Conservation (phyloP, 2,888 invertebrate genomes). For the Pterostichus niger region DNA sequence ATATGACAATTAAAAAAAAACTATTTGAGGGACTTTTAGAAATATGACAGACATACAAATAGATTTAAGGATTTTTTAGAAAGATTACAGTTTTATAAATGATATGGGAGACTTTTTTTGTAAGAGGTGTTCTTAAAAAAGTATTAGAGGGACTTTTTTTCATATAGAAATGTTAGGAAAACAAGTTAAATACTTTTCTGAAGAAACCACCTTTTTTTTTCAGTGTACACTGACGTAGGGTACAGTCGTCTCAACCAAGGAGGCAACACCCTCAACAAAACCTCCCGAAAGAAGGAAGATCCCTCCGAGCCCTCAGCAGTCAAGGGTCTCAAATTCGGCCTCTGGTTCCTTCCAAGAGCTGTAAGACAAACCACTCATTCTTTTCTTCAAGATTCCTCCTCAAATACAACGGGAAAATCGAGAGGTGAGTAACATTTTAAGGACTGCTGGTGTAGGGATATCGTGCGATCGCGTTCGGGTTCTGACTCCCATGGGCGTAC, state of each 20-base stretch:
- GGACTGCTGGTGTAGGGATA: background rate
- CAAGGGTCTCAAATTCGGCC: conserved; percentile 75
- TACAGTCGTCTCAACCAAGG: conserved; percentile 76
- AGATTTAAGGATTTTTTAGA: too few species aligned
- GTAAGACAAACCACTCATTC: conserved; percentile 79
- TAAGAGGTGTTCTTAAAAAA: too few species aligned
- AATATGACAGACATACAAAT: too few species aligned
- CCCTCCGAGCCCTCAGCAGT: conserved; percentile 72
- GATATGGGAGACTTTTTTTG: too few species aligned
- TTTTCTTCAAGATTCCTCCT: conserved; percentile 69
- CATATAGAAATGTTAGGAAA: too few species aligned
- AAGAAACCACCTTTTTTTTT: background rate
- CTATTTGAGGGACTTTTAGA: too few species aligned
- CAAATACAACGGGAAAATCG: conserved; percentile 53
- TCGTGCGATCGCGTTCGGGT: background rate
- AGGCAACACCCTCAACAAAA: conserved; percentile 69
- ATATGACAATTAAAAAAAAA: too few species aligned
- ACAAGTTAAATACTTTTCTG: too few species aligned
- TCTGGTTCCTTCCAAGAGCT: conserved; percentile 80
- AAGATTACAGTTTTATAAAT: too few species aligned
- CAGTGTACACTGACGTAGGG: conserved; percentile 76
- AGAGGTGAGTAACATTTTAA: conserved; percentile 67
- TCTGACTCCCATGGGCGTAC: background rate
- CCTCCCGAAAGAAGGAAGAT: conserved; percentile 70
- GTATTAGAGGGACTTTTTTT: too few species aligned